Base-by-base conservation (phyloP, 1,140 invertebrate genomes). In the Fopius arisanus region DNA sequence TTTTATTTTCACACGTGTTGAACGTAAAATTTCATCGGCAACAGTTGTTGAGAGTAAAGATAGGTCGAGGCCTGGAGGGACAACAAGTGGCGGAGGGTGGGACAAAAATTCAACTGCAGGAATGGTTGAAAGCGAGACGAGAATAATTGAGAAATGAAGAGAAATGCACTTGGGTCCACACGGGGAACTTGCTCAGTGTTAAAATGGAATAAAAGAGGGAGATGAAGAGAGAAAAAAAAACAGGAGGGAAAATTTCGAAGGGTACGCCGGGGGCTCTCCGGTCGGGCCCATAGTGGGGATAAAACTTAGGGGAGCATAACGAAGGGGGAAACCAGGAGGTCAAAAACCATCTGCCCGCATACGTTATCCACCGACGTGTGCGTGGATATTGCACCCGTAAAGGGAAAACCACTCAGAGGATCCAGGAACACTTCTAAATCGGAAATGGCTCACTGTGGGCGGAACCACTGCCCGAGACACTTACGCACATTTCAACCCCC, bases 321-420 rank as follows among this genome's bases (percentile, higher is more conserved):
- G 63, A 51, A 16, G 16, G 59, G 43, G 62, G 63, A 23, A 59
- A 65, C 51, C 72, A 77, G 75, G 78, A 75, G 77, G 75, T 72
- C 77, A 82, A 78, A 79, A 81, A 83, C 82, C 82, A 84, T 84
- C 82, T 84, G 82, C 82, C 80, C 81, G 82, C 81, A 84, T 84
- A 84, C 78, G 82, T 83, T 83, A 84, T 82, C 75, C 75, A 75
- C 77, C 73, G 73, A 77, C 75, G 67, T n/a, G 67, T 69, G 9
- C 29, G 67, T 43, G 43, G 14, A 51, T 54, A 29, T 48, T 48
- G 26, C 21, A 48, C n/a, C 14, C 21, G 77, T 75, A 51, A 72
- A 79, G 79, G 80, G 77, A 75, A 80, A 82, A 81, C 72, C 78
- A 78, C 77, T 79, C 23, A 28, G 54, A 65, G 75, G 78, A 75